Percentiles rank a stretch among this genome's conserved stretches.
phyloP scores from a whole-genome alignment of 2,113 vertebrate genomes.

The Sinosuthora webbiana region DNA sequence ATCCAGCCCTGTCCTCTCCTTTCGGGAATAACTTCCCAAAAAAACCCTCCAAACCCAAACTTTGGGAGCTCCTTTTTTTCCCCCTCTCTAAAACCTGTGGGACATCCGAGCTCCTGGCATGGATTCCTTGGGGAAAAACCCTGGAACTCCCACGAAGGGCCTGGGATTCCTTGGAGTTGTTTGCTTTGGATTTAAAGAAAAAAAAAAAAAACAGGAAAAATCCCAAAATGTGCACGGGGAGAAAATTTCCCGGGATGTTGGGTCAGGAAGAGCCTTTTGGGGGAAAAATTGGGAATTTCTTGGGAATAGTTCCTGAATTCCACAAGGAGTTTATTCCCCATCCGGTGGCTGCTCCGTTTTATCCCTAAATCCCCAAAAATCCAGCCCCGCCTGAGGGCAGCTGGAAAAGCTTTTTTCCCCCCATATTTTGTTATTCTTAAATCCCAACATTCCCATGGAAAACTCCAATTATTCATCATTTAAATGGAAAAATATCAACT shows the following conservation, averaged over 20 bases:
- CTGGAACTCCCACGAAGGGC: too few species aligned
- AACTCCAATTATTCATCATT: background rate
- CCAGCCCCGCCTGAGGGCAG: background rate
- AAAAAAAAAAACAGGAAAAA: background rate
- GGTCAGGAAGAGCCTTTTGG: background rate
- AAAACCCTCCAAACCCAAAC: too few species aligned
- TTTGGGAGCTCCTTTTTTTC: too few species aligned
- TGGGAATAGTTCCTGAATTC: fast-evolving
- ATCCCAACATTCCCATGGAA: background rate
- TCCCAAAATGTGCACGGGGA: background rate
- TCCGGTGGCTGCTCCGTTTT: background rate
- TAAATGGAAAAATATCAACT: fast-evolving
- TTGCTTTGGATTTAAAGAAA: background rate
- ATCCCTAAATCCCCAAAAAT: background rate
- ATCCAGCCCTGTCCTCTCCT: too few species aligned
- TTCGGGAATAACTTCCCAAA: too few species aligned
- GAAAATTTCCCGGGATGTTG: background rate
- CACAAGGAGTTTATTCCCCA: too few species aligned
- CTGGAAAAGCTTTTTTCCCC: background rate
- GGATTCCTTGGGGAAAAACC: too few species aligned
- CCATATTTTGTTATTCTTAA: background rate
- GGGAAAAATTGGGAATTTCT: background rate
- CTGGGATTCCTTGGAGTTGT: constrained; percentile 45
- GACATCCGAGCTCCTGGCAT: too few species aligned
- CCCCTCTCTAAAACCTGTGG: too few species aligned